These are phyloP conservation scores for Crocuta crocuta DNA, from an alignment of 2,113 vertebrate species.

Conservation along the genomic window DNA sequence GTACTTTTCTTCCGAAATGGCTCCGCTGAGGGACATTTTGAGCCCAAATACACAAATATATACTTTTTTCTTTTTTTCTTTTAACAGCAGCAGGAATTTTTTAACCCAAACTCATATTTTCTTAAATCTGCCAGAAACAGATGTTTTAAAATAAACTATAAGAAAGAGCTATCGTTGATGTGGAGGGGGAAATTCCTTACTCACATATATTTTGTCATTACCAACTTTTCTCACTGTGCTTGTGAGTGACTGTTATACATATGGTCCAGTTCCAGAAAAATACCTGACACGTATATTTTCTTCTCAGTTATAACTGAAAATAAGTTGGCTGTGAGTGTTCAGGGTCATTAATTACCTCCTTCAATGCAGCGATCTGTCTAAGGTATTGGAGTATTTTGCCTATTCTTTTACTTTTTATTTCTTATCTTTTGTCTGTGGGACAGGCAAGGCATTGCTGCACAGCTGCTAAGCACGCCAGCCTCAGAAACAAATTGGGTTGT, in stretches of 20 bases:
- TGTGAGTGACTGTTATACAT: conserved; percentile 47
- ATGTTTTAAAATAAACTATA: conserved; percentile 67
- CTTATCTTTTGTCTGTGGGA: conserved; percentile 44
- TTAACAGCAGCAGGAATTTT: neutral
- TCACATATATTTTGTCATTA: conserved; percentile 47
- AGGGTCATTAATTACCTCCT: conserved; percentile 53
- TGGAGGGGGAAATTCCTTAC: neutral
- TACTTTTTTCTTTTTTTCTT: conserved; percentile 1
- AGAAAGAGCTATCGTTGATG: conserved; percentile 45
- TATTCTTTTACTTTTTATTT: conserved; percentile 41
- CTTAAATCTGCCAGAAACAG: conserved; percentile 55
- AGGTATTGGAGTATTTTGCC: conserved; percentile 6
- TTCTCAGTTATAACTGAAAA: conserved; percentile 68
- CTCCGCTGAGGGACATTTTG: conserved; percentile 45
- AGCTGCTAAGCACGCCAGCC: conserved; percentile 54
- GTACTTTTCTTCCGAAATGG: conserved; percentile 14
- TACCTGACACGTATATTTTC: conserved; percentile 52
- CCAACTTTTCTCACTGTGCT: conserved; percentile 46
- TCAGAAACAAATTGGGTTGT: conserved; percentile 74
- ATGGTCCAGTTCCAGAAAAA: conserved; percentile 26
- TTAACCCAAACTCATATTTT: neutral
- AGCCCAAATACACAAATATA: neutral
- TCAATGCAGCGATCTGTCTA: conserved; percentile 32
- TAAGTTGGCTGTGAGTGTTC: conserved; percentile 42
- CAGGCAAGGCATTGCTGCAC: conserved; percentile 40